These are phyloP conservation scores for Sphaerophoria rueppellii DNA, from an alignment of 2,888 invertebrate species.

Conservation along the genomic window DNA sequence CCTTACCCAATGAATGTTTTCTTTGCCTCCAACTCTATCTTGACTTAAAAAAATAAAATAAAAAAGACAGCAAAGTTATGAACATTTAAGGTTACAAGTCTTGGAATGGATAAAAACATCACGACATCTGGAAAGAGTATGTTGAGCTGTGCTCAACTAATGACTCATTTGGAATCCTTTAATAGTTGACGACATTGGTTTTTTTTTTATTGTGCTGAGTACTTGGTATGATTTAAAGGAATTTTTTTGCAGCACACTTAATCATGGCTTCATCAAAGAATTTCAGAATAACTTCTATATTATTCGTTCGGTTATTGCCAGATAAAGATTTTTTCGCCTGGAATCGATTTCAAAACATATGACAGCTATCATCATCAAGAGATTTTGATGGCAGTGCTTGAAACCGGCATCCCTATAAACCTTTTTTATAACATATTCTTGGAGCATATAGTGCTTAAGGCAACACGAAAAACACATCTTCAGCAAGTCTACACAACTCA, in stretches of 20 bases:
- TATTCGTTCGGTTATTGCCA: constrained; percentile 5
- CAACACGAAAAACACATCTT: too few species aligned
- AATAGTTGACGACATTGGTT: constrained; percentile 61
- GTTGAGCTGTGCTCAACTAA: constrained; percentile 68
- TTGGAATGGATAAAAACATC: constrained; percentile 29
- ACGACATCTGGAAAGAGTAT: constrained; percentile 68
- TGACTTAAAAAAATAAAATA: neutral
- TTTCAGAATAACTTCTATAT: neutral
- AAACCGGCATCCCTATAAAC: too few species aligned
- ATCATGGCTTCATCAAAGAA: constrained; percentile 38
- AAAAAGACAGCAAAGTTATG: too few species aligned
- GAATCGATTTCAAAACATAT: too few species aligned
- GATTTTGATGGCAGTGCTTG: too few species aligned
- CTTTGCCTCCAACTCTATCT: constrained; percentile 2
- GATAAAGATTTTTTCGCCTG: neutral
- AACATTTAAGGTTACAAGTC: neutral
- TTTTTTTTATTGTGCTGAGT: constrained; percentile 23
- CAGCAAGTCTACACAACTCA: too few species aligned
- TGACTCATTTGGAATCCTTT: constrained; percentile 73
- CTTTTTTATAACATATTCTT: too few species aligned
- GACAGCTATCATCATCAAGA: too few species aligned
- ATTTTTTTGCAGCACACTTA: constrained; percentile 44
- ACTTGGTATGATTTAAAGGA: constrained; percentile 46
- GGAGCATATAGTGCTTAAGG: too few species aligned
- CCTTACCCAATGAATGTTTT: constrained; percentile 60